phyloP scores from a whole-genome alignment of 2,113 vertebrate genomes.

The Dromas ardeola region DNA sequence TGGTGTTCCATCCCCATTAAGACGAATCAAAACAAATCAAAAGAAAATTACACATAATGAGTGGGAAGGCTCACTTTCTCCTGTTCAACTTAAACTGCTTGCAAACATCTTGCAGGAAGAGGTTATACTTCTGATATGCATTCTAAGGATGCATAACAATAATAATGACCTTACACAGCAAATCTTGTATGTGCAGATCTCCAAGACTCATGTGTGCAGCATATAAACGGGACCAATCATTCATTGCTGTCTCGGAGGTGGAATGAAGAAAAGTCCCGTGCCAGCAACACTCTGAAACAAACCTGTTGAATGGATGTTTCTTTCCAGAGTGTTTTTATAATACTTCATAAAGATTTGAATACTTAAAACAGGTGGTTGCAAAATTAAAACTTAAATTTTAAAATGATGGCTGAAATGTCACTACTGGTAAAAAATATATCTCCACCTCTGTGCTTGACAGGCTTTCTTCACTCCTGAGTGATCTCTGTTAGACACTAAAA shows the following conservation, averaged over 20 bases:
- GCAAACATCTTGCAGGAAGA: background rate
- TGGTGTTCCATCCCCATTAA: constrained; percentile 35
- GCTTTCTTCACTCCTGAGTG: background rate
- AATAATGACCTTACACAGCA: background rate
- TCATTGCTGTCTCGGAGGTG: background rate
- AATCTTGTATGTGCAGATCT: background rate
- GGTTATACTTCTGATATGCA: background rate
- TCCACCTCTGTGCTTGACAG: background rate
- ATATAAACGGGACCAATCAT: background rate
- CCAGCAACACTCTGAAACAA: background rate
- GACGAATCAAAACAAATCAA: constrained; percentile 48
- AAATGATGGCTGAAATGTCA: background rate
- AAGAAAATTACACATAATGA: constrained; percentile 61
- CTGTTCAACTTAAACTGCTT: background rate
- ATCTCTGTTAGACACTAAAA: background rate
- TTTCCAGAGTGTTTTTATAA: background rate
- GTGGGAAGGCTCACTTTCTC: constrained; percentile 59
- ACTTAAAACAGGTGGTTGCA: background rate
- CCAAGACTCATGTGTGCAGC: background rate
- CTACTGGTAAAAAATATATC: background rate
- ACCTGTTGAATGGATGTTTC: background rate
- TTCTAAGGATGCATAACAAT: constrained; percentile 14
- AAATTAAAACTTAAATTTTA: background rate
- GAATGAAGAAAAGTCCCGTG: background rate
- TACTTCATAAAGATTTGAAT: background rate